These are phyloP conservation scores for Calephelis perditalis DNA, from an alignment of 2,888 invertebrate genomes.

Conservation along the genomic window DNA sequence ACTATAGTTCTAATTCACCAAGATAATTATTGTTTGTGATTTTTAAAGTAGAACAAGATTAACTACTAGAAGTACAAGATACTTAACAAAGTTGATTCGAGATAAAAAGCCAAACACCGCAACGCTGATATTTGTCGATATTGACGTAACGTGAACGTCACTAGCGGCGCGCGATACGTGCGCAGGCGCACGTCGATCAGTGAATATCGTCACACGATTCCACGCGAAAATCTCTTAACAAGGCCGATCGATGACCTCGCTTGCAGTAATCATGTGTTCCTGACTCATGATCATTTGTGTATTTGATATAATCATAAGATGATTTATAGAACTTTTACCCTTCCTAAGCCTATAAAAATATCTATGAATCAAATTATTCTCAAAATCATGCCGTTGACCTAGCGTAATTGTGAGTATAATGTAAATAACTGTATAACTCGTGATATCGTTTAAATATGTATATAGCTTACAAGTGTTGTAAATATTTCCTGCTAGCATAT, in stretches of 20 bases:
- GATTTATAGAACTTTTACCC: background rate
- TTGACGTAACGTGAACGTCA: slow-evolving; percentile 10
- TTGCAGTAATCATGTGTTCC: slow-evolving; percentile 7
- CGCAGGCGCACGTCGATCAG: slow-evolving; percentile 51
- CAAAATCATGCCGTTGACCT: no score
- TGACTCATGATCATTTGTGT: slow-evolving; percentile 4
- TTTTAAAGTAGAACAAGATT: no score
- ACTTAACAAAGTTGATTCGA: no score
- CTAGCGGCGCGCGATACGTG: slow-evolving; percentile 41
- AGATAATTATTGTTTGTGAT: no score
- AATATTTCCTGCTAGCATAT: no score
- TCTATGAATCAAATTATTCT: background rate
- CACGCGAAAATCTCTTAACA: slow-evolving; percentile 61
- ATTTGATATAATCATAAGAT: slow-evolving; percentile 1
- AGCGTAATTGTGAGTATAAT: no score
- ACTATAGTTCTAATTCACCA: no score
- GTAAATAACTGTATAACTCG: no score
- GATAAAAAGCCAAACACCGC: no score
- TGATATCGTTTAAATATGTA: no score
- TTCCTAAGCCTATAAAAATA: background rate
- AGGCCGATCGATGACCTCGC: slow-evolving; percentile 65
- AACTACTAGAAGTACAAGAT: no score
- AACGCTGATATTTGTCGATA: background rate
- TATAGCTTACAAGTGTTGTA: no score
- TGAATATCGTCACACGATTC: slow-evolving; percentile 43